Evolutionary conservation across 2,888 invertebrate species (phyloP).

Genomic region (Cheilosia urbana): DNA sequence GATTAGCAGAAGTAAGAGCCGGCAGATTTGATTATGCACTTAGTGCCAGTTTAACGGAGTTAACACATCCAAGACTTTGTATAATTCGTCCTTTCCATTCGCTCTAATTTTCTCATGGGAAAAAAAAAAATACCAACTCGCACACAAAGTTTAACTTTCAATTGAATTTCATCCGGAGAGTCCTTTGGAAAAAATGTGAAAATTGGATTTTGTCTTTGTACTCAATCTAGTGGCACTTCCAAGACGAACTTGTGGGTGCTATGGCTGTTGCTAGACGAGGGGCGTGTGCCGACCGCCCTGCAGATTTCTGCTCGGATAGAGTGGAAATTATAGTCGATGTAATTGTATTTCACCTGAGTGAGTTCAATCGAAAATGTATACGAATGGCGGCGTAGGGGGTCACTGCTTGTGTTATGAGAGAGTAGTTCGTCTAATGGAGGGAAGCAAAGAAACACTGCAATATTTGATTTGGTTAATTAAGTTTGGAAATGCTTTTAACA

Average conservation of each 20-base stretch:
- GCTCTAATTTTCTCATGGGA: constrained; percentile 4
- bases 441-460: constrained; percentile 8
- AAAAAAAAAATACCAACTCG: constrained; percentile 9
- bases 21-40: constrained; percentile 66
- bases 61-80: constrained; percentile 42
- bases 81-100: constrained; percentile 23
- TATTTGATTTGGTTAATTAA: constrained; percentile 65
- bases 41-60: constrained; percentile 44
- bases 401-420: not conserved
- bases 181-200: constrained; percentile 71
- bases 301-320: constrained; percentile 27
- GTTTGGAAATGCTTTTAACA: constrained; percentile 67
- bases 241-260: constrained; percentile 16
- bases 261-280: constrained; percentile 15
- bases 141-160: constrained; percentile 54
- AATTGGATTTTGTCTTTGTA: constrained; percentile 71
- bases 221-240: constrained; percentile 60
- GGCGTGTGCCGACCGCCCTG: not conserved
- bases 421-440: constrained; percentile 16
- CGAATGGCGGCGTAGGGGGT: not conserved
- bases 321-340: constrained; percentile 55
- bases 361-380: constrained; percentile 25
- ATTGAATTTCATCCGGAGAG: constrained; percentile 60
- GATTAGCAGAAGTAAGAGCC: constrained; percentile 61
- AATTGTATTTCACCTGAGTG: constrained; percentile 59